These are phyloP conservation scores for Digitonthophagus gazella DNA, from an alignment of 2,888 invertebrate genomes.

Conservation along the genomic window DNA sequence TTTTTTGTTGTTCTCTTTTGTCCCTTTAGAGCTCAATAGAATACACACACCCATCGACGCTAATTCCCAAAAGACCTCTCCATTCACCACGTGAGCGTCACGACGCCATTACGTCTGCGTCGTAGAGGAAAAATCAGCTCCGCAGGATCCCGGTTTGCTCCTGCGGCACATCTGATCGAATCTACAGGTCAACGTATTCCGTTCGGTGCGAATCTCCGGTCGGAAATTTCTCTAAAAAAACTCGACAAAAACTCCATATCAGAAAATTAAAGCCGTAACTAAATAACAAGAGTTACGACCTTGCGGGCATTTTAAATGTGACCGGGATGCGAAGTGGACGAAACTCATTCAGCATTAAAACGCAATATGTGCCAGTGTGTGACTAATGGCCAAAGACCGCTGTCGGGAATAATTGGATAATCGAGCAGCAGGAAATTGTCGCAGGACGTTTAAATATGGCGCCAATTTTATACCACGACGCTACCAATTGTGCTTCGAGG, in stretches of 20 bases:
- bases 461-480: conserved; percentile 22
- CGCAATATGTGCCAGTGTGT: conserved; percentile 11
- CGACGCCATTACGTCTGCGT: neutral
- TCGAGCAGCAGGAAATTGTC: neutral
- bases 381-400: conserved; percentile 8
- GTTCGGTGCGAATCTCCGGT: neutral
- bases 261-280: no score
- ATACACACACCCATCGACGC: no score
- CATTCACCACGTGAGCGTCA: neutral
- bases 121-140: neutral
- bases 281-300: no score
- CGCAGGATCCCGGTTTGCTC: neutral
- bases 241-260: neutral
- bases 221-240: neutral
- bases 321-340: no score
- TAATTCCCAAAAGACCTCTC: neutral
- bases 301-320: no score
- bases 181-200: neutral
- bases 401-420: conserved; percentile 1
- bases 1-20: no score
- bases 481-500: conserved; percentile 55
- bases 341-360: no score
- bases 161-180: neutral
- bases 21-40: no score
- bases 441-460: neutral